phyloP scores from a whole-genome alignment of 2,797 vertebrate species.

The Podarcis lilfordi region DNA sequence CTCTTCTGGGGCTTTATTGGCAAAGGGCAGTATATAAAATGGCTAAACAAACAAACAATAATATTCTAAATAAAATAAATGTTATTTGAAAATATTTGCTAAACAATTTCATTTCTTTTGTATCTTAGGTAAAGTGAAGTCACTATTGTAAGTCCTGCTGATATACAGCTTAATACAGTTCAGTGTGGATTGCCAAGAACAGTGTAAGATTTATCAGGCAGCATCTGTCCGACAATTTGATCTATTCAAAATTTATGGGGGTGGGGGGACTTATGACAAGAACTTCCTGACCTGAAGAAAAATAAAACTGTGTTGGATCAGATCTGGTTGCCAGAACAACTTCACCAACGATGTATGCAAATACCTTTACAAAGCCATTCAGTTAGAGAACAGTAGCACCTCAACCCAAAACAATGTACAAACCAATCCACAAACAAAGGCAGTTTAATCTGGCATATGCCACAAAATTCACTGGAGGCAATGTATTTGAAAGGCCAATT shows the following conservation, averaged over 20 bases:
- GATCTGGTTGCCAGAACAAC: neutral
- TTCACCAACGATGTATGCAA: neutral
- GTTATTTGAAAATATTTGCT: neutral
- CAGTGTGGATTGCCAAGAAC: neutral
- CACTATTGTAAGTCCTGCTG: neutral
- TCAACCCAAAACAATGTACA: no score
- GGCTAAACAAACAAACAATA: neutral
- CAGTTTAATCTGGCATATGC: neutral
- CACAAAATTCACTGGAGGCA: neutral
- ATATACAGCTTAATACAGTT: neutral
- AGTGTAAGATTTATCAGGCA: neutral
- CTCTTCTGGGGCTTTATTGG: no score
- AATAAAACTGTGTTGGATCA: neutral
- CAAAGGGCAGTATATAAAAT: no score
- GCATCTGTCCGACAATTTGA: neutral
- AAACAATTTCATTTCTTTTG: neutral
- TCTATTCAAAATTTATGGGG: no score
- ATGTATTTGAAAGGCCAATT: neutral
- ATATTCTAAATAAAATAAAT: neutral
- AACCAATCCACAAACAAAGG: neutral
- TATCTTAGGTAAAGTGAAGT: rapidly evolving
- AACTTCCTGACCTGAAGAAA: neutral
- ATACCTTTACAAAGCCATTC: rapidly evolving
- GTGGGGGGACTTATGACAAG: rapidly evolving
- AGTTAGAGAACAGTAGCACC: neutral